Conservation (phyloP, 2,113 vertebrate species). For the Ophthalmolycus amberensis region DNA sequence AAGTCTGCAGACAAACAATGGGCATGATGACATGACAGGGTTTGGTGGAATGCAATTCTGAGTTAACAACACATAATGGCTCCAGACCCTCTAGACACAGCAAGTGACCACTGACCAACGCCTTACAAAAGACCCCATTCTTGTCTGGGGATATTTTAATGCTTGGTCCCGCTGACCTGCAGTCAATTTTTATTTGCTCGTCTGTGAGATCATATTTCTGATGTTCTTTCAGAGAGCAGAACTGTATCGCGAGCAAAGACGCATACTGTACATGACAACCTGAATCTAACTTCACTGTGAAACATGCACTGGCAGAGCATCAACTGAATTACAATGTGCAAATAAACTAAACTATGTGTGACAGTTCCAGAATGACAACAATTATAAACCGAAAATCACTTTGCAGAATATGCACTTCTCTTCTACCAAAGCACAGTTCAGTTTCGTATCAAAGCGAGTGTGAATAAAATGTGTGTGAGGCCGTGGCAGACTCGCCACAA, state of each 20-base stretch:
- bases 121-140: conserved; percentile 32
- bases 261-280: background rate
- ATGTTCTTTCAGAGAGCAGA: background rate
- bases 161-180: conserved; percentile 10
- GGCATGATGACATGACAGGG: conserved; percentile 27
- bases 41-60: conserved; percentile 17
- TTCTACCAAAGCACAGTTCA: conserved; percentile 53
- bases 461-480: conserved; percentile 70
- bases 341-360: conserved; percentile 40
- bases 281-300: background rate
- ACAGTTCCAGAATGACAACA: conserved; percentile 63
- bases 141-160: conserved; percentile 35
- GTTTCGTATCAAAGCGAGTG: conserved; percentile 63
- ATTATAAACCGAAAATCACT: conserved; percentile 35
- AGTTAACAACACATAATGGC: conserved; percentile 31
- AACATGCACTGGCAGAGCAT: background rate
- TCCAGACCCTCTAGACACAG: conserved; percentile 11
- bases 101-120: conserved; percentile 22
- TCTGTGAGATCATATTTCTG: conserved; percentile 29
- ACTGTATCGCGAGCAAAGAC: background rate
- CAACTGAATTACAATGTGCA: conserved; percentile 34
- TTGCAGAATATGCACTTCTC: conserved; percentile 68
- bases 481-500: conserved; percentile 64
- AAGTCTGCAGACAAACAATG: conserved; percentile 24
- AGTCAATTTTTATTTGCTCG: conserved; percentile 31